Conservation (phyloP, 2,797 vertebrate genomes). For the Anguilla megastoma region DNA sequence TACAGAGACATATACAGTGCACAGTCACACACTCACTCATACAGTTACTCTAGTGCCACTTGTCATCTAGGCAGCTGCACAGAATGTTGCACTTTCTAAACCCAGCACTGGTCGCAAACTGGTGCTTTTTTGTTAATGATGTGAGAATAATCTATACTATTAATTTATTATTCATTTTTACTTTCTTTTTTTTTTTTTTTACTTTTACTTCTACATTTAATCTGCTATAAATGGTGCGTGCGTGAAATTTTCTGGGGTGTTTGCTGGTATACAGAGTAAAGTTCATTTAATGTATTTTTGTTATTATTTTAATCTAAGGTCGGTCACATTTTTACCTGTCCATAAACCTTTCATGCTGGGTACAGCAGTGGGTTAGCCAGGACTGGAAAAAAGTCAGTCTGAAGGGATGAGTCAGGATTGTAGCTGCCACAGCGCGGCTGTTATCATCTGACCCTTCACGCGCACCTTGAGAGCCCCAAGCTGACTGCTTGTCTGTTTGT, state of each 20-base stretch:
- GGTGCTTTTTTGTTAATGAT: too few relatives aligned
- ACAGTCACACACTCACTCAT: too few relatives aligned
- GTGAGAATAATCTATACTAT: too few relatives aligned
- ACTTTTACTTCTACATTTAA: not conserved
- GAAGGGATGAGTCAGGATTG: not conserved
- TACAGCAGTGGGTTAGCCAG: not conserved
- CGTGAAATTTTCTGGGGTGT: not conserved
- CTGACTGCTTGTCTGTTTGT: constrained; percentile 38
- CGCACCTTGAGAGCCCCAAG: not conserved
- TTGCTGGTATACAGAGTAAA: not conserved
- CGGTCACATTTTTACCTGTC: not conserved
- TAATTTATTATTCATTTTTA: too few relatives aligned
- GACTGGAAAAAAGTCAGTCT: not conserved
- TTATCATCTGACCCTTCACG: not conserved
- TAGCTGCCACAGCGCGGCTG: not conserved
- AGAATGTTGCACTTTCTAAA: too few relatives aligned
- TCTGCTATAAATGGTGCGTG: not conserved
- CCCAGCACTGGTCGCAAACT: too few relatives aligned
- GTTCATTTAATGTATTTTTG: not conserved
- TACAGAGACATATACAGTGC: too few relatives aligned
- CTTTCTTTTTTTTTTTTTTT: too few relatives aligned
- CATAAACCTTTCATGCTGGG: not conserved
- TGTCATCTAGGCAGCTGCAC: too few relatives aligned
- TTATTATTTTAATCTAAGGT: not conserved
- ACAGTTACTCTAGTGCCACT: too few relatives aligned